Conservation (phyloP, 2,888 invertebrate genomes). For the Pristionchus fissidentatus region DNA sequence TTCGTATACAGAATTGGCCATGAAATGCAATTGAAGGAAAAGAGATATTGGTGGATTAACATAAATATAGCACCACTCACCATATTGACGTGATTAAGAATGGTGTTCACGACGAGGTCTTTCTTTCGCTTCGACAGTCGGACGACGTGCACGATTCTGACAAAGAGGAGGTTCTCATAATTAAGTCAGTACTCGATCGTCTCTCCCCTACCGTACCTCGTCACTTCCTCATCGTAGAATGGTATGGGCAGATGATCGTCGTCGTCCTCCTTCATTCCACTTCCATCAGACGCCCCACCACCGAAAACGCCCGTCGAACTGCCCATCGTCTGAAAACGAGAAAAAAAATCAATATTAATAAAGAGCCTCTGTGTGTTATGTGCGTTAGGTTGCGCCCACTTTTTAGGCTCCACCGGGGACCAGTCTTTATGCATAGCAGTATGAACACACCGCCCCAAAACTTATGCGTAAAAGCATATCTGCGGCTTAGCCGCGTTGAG, state of each 20-base stretch:
- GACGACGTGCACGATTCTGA: constrained; percentile 32
- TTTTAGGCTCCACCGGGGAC: too few species aligned
- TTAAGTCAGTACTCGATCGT: background rate
- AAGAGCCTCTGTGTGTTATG: too few species aligned
- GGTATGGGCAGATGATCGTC: constrained; percentile 30
- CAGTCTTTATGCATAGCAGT: background rate
- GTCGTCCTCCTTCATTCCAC: background rate
- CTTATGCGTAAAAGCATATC: too few species aligned
- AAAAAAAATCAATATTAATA: too few species aligned
- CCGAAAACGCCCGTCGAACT: background rate
- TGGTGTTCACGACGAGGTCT: background rate
- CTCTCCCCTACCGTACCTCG: background rate
- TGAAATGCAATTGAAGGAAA: background rate
- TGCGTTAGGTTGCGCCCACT: too few species aligned
- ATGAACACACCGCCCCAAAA: too few species aligned
- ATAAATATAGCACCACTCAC: background rate
- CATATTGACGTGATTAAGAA: constrained; percentile 38
- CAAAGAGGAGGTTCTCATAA: background rate
- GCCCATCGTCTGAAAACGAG: constrained; percentile 42
- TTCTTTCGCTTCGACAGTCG: background rate
- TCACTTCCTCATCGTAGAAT: constrained; percentile 26
- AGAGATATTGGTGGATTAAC: too few species aligned
- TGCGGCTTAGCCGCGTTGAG: too few species aligned
- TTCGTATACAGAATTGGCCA: background rate
- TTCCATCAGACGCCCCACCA: background rate